These are phyloP conservation scores for Patella depressa DNA, from an alignment of 2,888 invertebrate species.

Conservation along the genomic window DNA sequence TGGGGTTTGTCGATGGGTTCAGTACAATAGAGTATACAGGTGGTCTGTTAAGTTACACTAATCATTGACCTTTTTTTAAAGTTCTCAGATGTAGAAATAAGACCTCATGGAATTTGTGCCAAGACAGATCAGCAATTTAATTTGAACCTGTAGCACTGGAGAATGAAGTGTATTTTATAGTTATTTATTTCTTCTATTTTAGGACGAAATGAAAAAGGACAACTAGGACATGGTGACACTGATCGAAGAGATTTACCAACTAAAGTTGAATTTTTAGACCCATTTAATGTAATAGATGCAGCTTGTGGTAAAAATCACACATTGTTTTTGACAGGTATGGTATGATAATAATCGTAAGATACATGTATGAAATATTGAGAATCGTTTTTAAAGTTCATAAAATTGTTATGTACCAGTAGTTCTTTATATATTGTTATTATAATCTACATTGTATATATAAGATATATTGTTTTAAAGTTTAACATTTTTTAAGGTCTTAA, in stretches of 20 bases:
- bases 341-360: too few relatives aligned
- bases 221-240: constrained; percentile 87
- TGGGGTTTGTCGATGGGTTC: too few relatives aligned
- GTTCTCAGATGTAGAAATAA: not conserved
- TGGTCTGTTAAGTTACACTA: too few relatives aligned
- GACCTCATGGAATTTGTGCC: not conserved
- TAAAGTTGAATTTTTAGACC: constrained; percentile 82
- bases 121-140: too few relatives aligned
- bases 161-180: not conserved
- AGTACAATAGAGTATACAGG: too few relatives aligned
- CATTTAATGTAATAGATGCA: constrained; percentile 86
- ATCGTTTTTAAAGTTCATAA: too few relatives aligned
- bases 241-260: constrained; percentile 80
- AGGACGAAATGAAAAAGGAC: constrained; percentile 85
- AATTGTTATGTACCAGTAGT: too few relatives aligned
- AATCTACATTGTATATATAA: too few relatives aligned
- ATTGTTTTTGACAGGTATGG: constrained; percentile 84
- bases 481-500: too few relatives aligned
- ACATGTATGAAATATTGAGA: too few relatives aligned
- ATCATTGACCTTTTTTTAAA: not conserved
- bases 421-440: too few relatives aligned
- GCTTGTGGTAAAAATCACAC: constrained; percentile 91
- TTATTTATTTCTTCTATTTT: constrained; percentile 18
- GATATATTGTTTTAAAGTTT: too few relatives aligned
- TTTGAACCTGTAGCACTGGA: not conserved